These are phyloP conservation scores for Watsonalla binaria DNA, from an alignment of 2,888 invertebrate genomes.

Conservation along the genomic window DNA sequence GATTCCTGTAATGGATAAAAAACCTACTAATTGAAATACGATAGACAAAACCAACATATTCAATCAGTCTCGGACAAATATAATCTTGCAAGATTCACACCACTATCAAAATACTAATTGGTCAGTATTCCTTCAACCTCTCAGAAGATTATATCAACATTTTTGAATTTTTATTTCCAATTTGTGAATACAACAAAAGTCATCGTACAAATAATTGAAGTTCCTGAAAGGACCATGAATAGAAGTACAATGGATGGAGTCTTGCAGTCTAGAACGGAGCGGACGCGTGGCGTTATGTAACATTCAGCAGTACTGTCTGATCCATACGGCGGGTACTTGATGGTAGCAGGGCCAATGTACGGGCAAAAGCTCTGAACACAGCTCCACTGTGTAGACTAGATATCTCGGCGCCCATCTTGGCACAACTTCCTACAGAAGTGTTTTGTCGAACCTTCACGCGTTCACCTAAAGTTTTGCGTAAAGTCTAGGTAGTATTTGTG, in stretches of 20 bases:
- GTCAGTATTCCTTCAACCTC: too few relatives aligned
- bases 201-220: conserved; percentile 9
- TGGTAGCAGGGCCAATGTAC: conserved; percentile 64
- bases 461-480: too few relatives aligned
- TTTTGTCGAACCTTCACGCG: background rate
- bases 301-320: conserved; percentile 66
- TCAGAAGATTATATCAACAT: too few relatives aligned
- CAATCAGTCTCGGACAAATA: too few relatives aligned
- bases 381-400: conserved; percentile 37
- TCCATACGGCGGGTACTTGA: conserved; percentile 67
- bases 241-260: conserved; percentile 36
- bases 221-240: conserved; percentile 27
- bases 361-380: conserved; percentile 41
- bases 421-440: conserved; percentile 30
- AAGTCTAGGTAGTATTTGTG: too few relatives aligned
- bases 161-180: background rate
- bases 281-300: conserved; percentile 64
- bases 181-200: background rate
- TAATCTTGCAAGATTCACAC: too few relatives aligned
- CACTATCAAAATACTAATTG: too few relatives aligned
- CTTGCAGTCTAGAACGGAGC: conserved; percentile 50
- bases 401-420: conserved; percentile 48
- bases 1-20: too few relatives aligned
- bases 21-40: too few relatives aligned
- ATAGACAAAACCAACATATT: too few relatives aligned